Evolutionary conservation across 2,888 invertebrate genomes (phyloP).

Genomic region (Eupithecia inturbata): DNA sequence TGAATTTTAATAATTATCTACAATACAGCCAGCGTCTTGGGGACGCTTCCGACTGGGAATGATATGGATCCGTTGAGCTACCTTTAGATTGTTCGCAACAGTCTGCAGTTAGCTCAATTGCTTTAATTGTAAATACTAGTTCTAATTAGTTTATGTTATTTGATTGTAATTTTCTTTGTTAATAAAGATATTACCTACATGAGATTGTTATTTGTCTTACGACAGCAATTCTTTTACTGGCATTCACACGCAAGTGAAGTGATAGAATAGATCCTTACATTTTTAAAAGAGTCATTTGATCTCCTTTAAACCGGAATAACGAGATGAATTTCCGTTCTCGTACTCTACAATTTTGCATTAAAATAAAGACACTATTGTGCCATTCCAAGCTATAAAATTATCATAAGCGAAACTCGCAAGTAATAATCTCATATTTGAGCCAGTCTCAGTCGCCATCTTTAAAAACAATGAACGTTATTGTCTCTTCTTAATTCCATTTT

Average conservation of each 20-base stretch:
- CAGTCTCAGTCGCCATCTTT: slow-evolving; percentile 77
- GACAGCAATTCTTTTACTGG: neutral
- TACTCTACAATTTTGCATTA: slow-evolving; percentile 62
- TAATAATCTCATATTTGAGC: slow-evolving; percentile 79
- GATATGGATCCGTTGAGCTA: no score
- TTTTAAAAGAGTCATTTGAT: slow-evolving; percentile 56
- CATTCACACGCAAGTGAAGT: neutral
- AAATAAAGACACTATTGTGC: slow-evolving; percentile 66
- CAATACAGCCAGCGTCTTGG: no score
- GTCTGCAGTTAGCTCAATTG: no score
- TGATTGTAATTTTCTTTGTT: no score
- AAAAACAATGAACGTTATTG: slow-evolving; percentile 83
- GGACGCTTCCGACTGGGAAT: no score
- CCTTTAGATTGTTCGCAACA: no score
- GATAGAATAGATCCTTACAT: slow-evolving; percentile 48
- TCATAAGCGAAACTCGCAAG: slow-evolving; percentile 72
- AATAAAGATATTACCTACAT: no score
- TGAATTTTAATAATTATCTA: neutral
- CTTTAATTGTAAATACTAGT: no score
- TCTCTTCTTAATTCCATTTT: slow-evolving; percentile 84
- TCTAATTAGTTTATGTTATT: no score
- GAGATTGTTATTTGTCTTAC: neutral
- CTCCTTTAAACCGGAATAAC: slow-evolving; percentile 63
- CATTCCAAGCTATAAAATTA: slow-evolving; percentile 73
- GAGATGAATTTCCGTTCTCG: slow-evolving; percentile 64